These are phyloP conservation scores for Platysternon megacephalum DNA, from an alignment of 2,113 vertebrate species.

Conservation along the genomic window DNA sequence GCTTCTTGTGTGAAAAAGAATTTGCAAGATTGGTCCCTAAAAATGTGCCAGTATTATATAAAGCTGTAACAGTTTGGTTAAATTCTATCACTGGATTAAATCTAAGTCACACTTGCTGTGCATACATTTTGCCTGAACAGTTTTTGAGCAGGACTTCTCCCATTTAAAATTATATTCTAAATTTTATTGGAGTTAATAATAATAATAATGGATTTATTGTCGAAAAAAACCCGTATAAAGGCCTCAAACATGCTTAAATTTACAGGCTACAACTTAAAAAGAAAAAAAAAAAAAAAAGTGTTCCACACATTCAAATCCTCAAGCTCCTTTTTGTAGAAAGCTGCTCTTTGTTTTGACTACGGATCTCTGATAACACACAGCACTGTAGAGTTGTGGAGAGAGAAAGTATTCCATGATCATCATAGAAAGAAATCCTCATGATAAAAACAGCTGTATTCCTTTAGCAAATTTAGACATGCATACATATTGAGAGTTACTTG, in stretches of 20 bases:
- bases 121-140: neutral
- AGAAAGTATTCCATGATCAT: neutral
- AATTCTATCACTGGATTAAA: neutral
- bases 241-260: neutral
- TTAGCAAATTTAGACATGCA: neutral
- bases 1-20: neutral
- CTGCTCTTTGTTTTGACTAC: neutral
- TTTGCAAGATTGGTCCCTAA: neutral
- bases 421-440: neutral
- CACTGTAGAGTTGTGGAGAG: neutral
- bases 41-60: neutral
- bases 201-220: too few relatives aligned
- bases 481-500: neutral
- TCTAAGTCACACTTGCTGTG: neutral
- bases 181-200: neutral
- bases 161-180: neutral
- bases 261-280: neutral
- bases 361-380: neutral
- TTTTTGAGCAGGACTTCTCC: neutral
- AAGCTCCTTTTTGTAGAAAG: neutral
- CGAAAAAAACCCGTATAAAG: neutral
- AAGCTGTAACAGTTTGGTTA: neutral
- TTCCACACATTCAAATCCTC: neutral
- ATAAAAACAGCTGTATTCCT: neutral
- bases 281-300: neutral